These are phyloP conservation scores for Lymantria dispar DNA, from an alignment of 2,888 invertebrate genomes.

Conservation along the genomic window DNA sequence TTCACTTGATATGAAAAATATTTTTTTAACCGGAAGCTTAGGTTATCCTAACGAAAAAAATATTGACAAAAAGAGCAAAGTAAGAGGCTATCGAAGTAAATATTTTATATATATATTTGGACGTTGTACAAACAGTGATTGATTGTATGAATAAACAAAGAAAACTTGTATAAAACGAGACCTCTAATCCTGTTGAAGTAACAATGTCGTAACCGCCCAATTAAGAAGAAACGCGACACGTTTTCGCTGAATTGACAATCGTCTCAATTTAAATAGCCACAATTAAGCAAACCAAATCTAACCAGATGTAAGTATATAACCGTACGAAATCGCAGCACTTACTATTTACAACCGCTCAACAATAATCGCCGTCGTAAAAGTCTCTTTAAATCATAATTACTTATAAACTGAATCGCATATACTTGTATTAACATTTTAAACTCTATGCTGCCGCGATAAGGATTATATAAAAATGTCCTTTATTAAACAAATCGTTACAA, in stretches of 20 bases:
- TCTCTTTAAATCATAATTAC: conserved; percentile 48
- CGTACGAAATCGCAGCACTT: conserved; percentile 39
- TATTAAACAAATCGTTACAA: conserved; percentile 32
- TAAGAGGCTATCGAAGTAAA: too few species aligned
- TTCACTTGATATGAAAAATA: too few species aligned
- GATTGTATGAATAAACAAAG: neutral
- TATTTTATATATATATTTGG: too few species aligned
- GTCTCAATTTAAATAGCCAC: conserved; percentile 32
- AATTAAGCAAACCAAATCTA: conserved; percentile 32
- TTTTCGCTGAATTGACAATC: conserved; percentile 35
- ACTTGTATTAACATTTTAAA: conserved; percentile 29
- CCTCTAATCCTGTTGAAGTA: neutral
- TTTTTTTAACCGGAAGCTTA: too few species aligned
- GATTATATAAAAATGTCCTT: conserved; percentile 32
- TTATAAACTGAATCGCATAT: conserved; percentile 37
- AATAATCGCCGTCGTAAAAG: conserved; percentile 46
- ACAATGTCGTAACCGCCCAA: neutral
- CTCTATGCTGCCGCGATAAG: conserved; percentile 34
- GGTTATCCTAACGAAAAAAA: too few species aligned
- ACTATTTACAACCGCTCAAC: conserved; percentile 40
- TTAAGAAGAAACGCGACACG: conserved; percentile 22
- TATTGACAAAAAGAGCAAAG: too few species aligned
- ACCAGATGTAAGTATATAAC: conserved; percentile 32
- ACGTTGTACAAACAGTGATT: too few species aligned
- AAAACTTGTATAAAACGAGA: neutral